Evolutionary conservation across 2,888 invertebrate species (phyloP), one percentile per base, ranked within the genome.

Genomic region (Cryptops parisi): DNA sequence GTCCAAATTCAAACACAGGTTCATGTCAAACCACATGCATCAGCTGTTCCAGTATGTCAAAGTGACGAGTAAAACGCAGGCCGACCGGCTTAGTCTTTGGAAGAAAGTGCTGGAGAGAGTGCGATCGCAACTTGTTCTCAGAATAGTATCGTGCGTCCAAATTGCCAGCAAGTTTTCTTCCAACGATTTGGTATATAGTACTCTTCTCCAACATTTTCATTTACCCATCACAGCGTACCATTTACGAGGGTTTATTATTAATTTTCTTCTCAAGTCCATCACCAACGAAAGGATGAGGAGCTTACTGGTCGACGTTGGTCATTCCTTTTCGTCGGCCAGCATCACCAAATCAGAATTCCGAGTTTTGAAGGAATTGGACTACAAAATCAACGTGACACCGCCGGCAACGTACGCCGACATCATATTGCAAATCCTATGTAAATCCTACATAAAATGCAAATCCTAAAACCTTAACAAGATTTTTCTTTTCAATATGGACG

Each of bases 121-220:
- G 17, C 58, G 57, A 52, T 64, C 66, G 41, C 70, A 72, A 58
- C 55, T 67, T 1, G 60, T 65, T 2, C 61, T 72, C 1, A 59
- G 72, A 26, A 59, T 68, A 0, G 59, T 68, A 3, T 65, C 70
- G 2, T 68, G 69, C 56, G 66, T 72, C 55, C 71, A 71, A 55
- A 65, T 73, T 41, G 69, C 71, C 50, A 69, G 69, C 58, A 72
- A 72, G 60, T 60, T 69, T 12, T 64, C 65, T 23, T 68, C 67
- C 24, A 68, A 67, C 58, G 66, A 69, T 52, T 65, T 64, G 59
- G 68, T 69, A 58, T 55, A 57, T 47, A 17, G 2, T 50, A 41
- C 15, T 21, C 61, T 64, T n/a, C n/a, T n/a, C n/a, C n/a, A n/a
- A n/a, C n/a, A n/a, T n/a, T n/a, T n/a, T n/a, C n/a, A n/a, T n/a